A percentile compares a stretch with the other conserved stretches of the same genome.
Evolutionary conservation across 2,888 invertebrate genomes (phyloP).

Genomic region (Morpho helenor): DNA sequence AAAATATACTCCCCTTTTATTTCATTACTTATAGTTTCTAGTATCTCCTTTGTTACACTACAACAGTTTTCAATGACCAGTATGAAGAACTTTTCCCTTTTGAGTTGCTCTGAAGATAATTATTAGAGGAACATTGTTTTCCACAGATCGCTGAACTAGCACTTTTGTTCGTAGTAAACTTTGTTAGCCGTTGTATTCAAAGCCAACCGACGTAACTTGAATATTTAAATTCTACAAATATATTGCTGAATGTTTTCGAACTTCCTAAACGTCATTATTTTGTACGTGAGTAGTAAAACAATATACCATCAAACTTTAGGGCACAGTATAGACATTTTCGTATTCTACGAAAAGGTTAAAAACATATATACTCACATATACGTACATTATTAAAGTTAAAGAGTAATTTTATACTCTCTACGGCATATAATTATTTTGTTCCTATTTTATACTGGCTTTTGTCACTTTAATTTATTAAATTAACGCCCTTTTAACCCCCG

Average conservation of each 20-base stretch:
- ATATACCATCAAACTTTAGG: too few species aligned
- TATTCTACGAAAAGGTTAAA: too few species aligned
- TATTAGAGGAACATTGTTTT: constrained; percentile 4
- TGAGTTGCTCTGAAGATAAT: neutral
- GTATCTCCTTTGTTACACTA: neutral
- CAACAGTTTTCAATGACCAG: neutral
- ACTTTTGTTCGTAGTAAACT: neutral
- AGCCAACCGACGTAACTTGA: constrained; percentile 10
- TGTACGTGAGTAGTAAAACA: neutral
- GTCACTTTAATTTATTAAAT: too few species aligned
- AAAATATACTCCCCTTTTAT: too few species aligned
- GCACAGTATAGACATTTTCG: too few species aligned
- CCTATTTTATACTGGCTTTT: too few species aligned
- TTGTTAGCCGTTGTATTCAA: neutral
- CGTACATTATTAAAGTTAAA: too few species aligned
- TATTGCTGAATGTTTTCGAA: constrained; percentile 14
- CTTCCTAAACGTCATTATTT: constrained; percentile 6
- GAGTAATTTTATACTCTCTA: too few species aligned
- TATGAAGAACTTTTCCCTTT: neutral
- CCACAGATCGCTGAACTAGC: neutral
- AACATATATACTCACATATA: too few species aligned
- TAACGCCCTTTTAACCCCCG: too few species aligned
- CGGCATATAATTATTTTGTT: too few species aligned
- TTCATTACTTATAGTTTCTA: neutral
- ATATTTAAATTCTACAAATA: constrained; percentile 9